Base-by-base conservation (phyloP, 2,113 vertebrate species). In the Larimichthys polyactis region DNA sequence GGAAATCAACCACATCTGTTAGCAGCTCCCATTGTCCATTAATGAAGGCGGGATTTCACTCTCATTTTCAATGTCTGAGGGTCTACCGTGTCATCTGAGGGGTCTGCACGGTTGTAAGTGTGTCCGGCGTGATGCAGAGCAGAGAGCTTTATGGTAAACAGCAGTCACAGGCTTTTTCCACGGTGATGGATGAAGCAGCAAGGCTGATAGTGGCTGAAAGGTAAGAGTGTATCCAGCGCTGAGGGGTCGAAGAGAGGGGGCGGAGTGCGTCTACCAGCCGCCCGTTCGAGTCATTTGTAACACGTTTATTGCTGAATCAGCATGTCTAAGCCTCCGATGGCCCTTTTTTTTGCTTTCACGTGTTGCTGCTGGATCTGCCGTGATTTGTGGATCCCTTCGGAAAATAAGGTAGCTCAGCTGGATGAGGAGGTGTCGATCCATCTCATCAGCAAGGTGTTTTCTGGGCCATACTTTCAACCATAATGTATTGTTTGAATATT, bases 301-400 rank as follows among this genome's bases (percentile, higher is more conserved):
- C 69, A 57, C 62, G 8, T 85, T 83, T 81, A 71, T 66, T 84
- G 87, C 85, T 85, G 84, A 91, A 52, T 91, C 88, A 89, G 92
- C 85, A 3, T 54, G 43, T 36, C 49, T 60, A 15, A 24, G 17
- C 70, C 29, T 54, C 84, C n/a, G 44, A 43, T 67, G 4, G 20
- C 11, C 19, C 5, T 11, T 60, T 43, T 27, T 44, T 74, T 15
- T 22, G 15, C 40, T 16, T 17, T 60, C 59, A 75, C 78, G 9
- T 77, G 81, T 60, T 68, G 51, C 67, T 55, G 82, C 59, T 51
- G 78, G 75, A 83, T 81, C 75, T 57, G 51, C 85, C 51, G 27
- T 77, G 71, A 91, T 83, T 82, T 81, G 63, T 86, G 76, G 77
- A 67, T 46, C 44, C 10, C 46, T 48, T 17, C 24, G 32, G 32